Percentiles rank a stretch among this genome's conserved stretches.
phyloP scores from a whole-genome alignment of 2,888 invertebrate species.

The Leptogaster cylindrica region DNA sequence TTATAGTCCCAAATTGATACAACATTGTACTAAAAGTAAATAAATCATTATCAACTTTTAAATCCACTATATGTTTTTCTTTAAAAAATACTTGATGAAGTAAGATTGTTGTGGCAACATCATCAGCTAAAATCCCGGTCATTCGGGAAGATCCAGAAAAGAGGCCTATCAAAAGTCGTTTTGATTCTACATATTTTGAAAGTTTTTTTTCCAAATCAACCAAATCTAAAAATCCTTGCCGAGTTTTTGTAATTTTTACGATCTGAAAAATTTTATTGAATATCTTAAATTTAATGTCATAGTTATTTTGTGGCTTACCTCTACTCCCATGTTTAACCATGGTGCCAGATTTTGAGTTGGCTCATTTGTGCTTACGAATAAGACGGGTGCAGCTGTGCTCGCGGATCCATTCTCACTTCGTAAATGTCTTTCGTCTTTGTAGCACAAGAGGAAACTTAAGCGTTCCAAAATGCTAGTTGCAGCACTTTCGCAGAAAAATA shows the following conservation, averaged over 20 bases:
- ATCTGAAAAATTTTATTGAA: slow-evolving; percentile 64
- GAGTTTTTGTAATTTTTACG: slow-evolving; percentile 78
- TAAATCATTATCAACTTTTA: not conserved
- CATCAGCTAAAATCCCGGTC: slow-evolving; percentile 87
- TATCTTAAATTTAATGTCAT: no score
- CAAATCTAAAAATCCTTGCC: slow-evolving; percentile 80
- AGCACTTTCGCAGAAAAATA: slow-evolving; percentile 66
- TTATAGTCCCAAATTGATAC: slow-evolving; percentile 91
- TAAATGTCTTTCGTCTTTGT: not conserved
- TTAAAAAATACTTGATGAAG: slow-evolving; percentile 73
- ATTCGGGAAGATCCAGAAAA: slow-evolving; percentile 87
- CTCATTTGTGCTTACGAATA: slow-evolving; percentile 71
- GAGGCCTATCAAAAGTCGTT: slow-evolving; percentile 79
- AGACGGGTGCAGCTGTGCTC: slow-evolving; percentile 39
- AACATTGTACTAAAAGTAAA: slow-evolving; percentile 69
- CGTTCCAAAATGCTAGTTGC: slow-evolving; percentile 46
- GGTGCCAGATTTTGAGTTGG: slow-evolving; percentile 79
- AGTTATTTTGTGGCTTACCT: slow-evolving; percentile 65
- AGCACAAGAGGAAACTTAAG: slow-evolving; percentile 45
- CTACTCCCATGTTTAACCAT: slow-evolving; percentile 80
- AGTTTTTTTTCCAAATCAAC: slow-evolving; percentile 76
- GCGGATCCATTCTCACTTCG: slow-evolving; percentile 3
- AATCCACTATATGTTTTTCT: not conserved
- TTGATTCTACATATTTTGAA: slow-evolving; percentile 67
- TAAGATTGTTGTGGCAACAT: slow-evolving; percentile 78